Percentiles rank a stretch among this genome's conserved stretches.
These are phyloP conservation scores for Pterocles burchelli DNA, from an alignment of 2,113 vertebrate species.

Conservation along the genomic window DNA sequence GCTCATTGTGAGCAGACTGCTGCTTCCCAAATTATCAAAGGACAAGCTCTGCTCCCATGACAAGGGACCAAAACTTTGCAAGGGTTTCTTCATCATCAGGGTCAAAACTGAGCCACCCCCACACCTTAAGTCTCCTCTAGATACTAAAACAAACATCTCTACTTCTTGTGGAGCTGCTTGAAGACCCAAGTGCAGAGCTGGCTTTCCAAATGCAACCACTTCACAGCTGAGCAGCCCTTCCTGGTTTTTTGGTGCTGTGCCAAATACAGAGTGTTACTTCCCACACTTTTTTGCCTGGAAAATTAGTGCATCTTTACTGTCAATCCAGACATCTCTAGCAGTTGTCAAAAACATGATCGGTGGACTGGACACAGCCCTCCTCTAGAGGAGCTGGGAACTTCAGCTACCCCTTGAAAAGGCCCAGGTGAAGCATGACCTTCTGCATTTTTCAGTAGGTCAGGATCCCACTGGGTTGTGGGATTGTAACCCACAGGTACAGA, in stretches of 20 bases:
- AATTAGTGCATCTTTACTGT: neutral
- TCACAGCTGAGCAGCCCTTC: neutral
- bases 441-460: neutral
- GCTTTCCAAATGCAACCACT: neutral
- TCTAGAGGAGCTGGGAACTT: neutral
- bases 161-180: rapidly evolving
- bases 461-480: neutral
- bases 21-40: neutral
- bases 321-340: neutral
- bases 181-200: neutral
- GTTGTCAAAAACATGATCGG: neutral
- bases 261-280: neutral
- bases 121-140: neutral
- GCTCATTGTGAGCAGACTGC: neutral
- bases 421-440: neutral
- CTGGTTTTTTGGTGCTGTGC: neutral
- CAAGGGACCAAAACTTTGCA: neutral
- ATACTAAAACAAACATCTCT: neutral
- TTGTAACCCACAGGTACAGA: neutral
- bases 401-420: neutral
- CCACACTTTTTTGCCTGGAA: neutral
- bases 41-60: neutral
- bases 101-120: neutral
- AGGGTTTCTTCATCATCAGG: neutral
- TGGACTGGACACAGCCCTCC: neutral